Evolutionary conservation across 2,113 vertebrate genomes (phyloP).

Genomic region (Ondatra zibethicus): DNA sequence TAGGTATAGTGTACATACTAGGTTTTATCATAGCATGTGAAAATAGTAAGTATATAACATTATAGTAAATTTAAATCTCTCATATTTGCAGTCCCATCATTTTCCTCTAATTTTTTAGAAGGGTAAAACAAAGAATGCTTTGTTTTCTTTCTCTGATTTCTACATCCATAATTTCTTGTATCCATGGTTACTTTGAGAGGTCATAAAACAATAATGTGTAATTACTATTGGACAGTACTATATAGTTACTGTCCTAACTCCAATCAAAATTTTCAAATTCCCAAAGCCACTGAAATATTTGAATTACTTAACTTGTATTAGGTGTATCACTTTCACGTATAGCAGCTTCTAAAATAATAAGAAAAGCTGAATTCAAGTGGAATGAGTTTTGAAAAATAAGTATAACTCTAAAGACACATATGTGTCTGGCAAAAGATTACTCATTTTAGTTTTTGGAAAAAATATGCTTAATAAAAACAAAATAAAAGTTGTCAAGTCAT

Average conservation of each 20-base stretch:
- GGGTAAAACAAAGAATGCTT: conserved; percentile 21
- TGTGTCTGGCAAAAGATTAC: conserved; percentile 15
- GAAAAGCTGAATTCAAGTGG: conserved; percentile 52
- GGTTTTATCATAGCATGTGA: background rate
- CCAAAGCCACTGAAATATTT: conserved; percentile 19
- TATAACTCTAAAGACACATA: background rate
- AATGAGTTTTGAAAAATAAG: conserved; percentile 57
- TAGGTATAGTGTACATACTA: background rate
- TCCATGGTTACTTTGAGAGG: conserved; percentile 46
- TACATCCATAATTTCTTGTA: background rate
- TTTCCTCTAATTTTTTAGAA: conserved; percentile 34
- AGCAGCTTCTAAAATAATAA: conserved; percentile 46
- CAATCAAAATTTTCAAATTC: conserved; percentile 40
- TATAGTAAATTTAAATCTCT: conserved; percentile 30
- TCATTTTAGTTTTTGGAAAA: conserved; percentile 18
- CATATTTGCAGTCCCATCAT: conserved; percentile 39
- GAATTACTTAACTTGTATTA: conserved; percentile 43
- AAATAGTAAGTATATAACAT: conserved; percentile 29
- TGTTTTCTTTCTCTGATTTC: background rate
- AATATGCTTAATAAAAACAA: conserved; percentile 29
- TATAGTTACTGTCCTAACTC: background rate
- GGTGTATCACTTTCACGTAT: conserved; percentile 29
- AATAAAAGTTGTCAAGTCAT: conserved; percentile 39
- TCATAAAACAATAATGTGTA: conserved; percentile 38
- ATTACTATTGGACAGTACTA: no score